Conservation (phyloP, 2,113 vertebrate species). For the Saguinus imperator region DNA sequence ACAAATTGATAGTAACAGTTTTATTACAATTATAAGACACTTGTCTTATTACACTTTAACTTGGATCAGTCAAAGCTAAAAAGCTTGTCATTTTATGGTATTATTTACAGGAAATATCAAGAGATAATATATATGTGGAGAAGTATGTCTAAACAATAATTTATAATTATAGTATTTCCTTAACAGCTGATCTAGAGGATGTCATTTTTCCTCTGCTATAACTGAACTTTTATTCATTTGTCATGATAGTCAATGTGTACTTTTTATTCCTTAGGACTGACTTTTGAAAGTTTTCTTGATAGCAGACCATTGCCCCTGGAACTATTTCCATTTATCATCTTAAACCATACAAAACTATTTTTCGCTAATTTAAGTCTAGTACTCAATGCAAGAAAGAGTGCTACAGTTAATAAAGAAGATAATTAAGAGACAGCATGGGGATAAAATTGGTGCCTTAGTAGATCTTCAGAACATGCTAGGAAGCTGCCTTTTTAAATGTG, state of each 20-base stretch:
- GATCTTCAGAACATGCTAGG: not conserved
- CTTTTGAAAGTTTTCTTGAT: not conserved
- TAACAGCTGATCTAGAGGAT: not conserved
- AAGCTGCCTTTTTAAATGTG: not conserved
- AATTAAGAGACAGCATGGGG: not conserved
- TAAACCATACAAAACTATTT: slow-evolving; percentile 1
- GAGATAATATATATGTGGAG: not conserved
- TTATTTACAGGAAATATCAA: not conserved
- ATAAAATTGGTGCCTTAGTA: not conserved
- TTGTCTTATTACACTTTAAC: not conserved
- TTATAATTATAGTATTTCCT: not conserved
- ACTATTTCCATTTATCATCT: slow-evolving; percentile 4
- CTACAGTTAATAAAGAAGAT: slow-evolving; percentile 21
- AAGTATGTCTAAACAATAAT: not conserved
- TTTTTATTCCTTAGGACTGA: not conserved
- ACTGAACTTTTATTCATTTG: not conserved
- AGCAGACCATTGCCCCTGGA: not conserved
- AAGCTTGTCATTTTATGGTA: not conserved
- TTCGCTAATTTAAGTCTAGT: not conserved
- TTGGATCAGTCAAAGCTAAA: not conserved
- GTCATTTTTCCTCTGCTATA: not conserved
- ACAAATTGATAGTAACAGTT: not conserved
- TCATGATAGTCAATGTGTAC: not conserved
- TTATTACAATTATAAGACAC: not conserved
- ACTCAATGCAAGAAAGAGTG: not conserved